These are phyloP conservation scores for Siderastrea siderea DNA, from an alignment of 92 coral and sea anemone species.

Conservation along the genomic window DNA sequence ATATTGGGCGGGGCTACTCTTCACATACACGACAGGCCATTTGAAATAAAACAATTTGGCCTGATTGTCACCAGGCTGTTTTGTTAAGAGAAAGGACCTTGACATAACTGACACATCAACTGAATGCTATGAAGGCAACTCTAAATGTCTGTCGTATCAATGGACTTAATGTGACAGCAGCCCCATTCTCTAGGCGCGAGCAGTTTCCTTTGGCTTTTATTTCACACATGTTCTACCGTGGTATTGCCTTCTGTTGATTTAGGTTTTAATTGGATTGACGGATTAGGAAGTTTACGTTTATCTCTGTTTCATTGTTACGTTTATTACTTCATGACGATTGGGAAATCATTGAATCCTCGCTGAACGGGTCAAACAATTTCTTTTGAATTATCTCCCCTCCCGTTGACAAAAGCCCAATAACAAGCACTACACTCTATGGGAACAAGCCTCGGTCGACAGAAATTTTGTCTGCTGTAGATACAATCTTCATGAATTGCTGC, in stretches of 20 bases:
- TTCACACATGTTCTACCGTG: constrained; percentile 78
- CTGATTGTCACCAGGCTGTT: constrained; percentile 85
- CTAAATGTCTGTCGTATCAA: constrained; percentile 79
- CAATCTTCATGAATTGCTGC: constrained; percentile 33
- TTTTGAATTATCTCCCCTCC: constrained; percentile 7
- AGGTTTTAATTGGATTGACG: constrained; percentile 84
- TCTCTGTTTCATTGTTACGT: constrained; percentile 76
- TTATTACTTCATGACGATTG: constrained; percentile 75
- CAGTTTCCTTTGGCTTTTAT: constrained; percentile 55
- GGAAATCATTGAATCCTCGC: constrained; percentile 34
- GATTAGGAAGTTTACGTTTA: constrained; percentile 86
- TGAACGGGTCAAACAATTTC: constrained; percentile 12
- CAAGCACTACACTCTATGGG: neutral
- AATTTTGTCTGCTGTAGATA: neutral
- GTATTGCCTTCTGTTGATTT: constrained; percentile 72
- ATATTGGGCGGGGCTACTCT: constrained; percentile 89
- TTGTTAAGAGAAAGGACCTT: constrained; percentile 87
- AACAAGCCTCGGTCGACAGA: neutral
- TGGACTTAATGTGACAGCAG: constrained; percentile 75
- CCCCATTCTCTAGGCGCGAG: constrained; percentile 70
- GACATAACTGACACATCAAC: constrained; percentile 84
- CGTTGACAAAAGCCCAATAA: constrained; percentile 1
- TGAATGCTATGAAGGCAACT: constrained; percentile 80
- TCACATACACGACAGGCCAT: constrained; percentile 83
- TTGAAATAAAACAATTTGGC: constrained; percentile 90